Base-by-base conservation (phyloP, 2,797 vertebrate genomes). In the Acanthiza pusilla region DNA sequence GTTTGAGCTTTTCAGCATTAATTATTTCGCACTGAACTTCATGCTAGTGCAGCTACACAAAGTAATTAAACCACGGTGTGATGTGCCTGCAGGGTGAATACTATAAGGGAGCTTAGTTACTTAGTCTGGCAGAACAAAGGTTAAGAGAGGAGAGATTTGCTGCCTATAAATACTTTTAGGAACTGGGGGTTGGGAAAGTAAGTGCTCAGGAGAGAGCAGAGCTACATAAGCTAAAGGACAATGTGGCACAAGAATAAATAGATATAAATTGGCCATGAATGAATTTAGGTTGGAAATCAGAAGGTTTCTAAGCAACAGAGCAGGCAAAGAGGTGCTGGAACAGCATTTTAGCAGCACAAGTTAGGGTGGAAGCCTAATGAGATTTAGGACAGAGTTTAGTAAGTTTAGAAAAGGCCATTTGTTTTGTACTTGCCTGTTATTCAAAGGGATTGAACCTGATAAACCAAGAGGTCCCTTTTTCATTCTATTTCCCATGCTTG, bases 231-330 rank as follows among this genome's bases (percentile, higher is more conserved):
- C 78, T 93, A 93, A 94, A 96, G 95, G 93, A 96, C 93, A 88
- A 92, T 80, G 93, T 75, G 75, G 93, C 87, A 89, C 73, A 89
- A 89, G 93, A 96, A 95, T 93, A 97, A 96, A 97, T 95, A 95
- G 93, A 94, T 97, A 96, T 94, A 96, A 96, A 96, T 96, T 96
- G 94, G 65, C 81, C 87, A 66, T 92, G 95, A 96, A 96, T 95
- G 87, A 94, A 91, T 97, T 96, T 93, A 85, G 67, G 87, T 75
- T 94, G 89, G 89, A 95, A 97, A 92, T 96, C 92, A 85, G 92
- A 93, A 93, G 89, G 96, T 97, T 96, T 96, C 96, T 95, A 96
- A 95, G 96, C 95, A 97, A 96, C 95, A 58, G 92, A 74, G 91
- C 54, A 57, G 77, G 48, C 55, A 91, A 94, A 83, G 91, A 92